Evolutionary conservation across 2,113 vertebrate genomes (phyloP).

Genomic region (Cyprinodon tularosa): DNA sequence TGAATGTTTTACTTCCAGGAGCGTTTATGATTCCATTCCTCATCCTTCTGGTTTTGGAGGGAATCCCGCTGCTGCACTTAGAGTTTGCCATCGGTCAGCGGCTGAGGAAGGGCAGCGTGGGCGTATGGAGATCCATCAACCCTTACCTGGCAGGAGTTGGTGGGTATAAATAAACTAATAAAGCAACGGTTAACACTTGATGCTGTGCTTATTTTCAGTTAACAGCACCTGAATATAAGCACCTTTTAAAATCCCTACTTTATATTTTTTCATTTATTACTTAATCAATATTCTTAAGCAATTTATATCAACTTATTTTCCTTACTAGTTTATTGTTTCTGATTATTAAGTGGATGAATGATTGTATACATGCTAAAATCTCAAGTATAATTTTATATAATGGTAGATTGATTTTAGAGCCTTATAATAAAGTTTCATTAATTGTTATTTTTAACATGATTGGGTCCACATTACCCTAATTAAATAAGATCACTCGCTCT

Average conservation of each 20-base stretch:
- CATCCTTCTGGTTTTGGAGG: slow-evolving; percentile 93
- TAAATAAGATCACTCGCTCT: too few relatives aligned
- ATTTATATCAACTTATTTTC: too few relatives aligned
- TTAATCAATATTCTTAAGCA: too few relatives aligned
- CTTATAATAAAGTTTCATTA: neutral
- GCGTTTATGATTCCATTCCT: slow-evolving; percentile 99
- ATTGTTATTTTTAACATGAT: neutral
- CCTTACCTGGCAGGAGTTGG: slow-evolving; percentile 89
- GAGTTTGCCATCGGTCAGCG: slow-evolving; percentile 97
- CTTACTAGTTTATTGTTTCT: neutral
- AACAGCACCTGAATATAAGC: too few relatives aligned
- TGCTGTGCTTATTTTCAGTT: neutral
- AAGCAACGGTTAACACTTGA: neutral
- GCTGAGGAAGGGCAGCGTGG: slow-evolving; percentile 88
- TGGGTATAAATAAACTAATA: slow-evolving; percentile 66
- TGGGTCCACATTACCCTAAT: too few relatives aligned
- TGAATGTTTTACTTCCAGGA: slow-evolving; percentile 74
- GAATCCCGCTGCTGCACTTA: slow-evolving; percentile 90
- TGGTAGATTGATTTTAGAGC: neutral
- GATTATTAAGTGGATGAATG: neutral
- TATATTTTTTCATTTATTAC: too few relatives aligned
- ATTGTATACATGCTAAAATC: neutral
- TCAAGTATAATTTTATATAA: neutral
- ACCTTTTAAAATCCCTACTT: too few relatives aligned
- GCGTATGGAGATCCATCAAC: slow-evolving; percentile 90